Percentiles rank a stretch among this genome's conserved stretches.
Conservation (phyloP, 2,113 vertebrate species). For the Scophthalmus maximus region DNA sequence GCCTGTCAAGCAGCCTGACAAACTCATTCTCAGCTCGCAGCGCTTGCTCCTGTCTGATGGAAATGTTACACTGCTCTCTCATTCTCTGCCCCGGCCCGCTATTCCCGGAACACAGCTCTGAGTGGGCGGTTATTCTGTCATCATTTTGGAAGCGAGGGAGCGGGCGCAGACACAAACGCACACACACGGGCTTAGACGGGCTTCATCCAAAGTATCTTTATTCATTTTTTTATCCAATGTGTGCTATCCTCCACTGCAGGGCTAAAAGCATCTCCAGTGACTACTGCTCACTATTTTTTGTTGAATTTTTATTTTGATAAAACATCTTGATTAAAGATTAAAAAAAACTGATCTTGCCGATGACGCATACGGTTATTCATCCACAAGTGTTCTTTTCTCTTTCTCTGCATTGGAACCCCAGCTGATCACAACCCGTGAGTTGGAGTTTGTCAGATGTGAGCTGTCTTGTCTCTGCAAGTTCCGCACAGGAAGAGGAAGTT, state of each 20-base stretch:
- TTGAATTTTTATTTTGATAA: constrained; percentile 41
- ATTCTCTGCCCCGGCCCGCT: constrained; percentile 61
- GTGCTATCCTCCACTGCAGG: constrained; percentile 33
- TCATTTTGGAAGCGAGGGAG: constrained; percentile 54
- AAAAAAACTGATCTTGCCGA: constrained; percentile 18
- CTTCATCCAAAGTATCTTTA: constrained; percentile 41
- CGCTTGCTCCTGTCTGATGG: constrained; percentile 77
- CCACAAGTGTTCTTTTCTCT: neutral
- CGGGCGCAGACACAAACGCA: constrained; percentile 17
- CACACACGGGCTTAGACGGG: constrained; percentile 4
- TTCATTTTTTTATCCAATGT: constrained; percentile 36
- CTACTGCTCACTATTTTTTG: constrained; percentile 24
- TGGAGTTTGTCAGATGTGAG: neutral
- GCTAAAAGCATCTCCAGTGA: constrained; percentile 54
- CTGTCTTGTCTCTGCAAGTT: neutral
- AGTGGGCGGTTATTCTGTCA: constrained; percentile 77
- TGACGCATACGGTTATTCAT: constrained; percentile 32
- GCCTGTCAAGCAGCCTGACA: constrained; percentile 75
- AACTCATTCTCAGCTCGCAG: constrained; percentile 70
- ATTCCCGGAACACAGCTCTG: constrained; percentile 67
- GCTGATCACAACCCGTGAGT: neutral
- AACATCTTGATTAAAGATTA: constrained; percentile 43
- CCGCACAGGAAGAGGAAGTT: neutral
- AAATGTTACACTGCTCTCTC: constrained; percentile 77
- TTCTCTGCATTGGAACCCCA: constrained; percentile 22